Evolutionary conservation across 2,797 vertebrate species (phyloP).

Genomic region (Synaphobranchus kaupii): DNA sequence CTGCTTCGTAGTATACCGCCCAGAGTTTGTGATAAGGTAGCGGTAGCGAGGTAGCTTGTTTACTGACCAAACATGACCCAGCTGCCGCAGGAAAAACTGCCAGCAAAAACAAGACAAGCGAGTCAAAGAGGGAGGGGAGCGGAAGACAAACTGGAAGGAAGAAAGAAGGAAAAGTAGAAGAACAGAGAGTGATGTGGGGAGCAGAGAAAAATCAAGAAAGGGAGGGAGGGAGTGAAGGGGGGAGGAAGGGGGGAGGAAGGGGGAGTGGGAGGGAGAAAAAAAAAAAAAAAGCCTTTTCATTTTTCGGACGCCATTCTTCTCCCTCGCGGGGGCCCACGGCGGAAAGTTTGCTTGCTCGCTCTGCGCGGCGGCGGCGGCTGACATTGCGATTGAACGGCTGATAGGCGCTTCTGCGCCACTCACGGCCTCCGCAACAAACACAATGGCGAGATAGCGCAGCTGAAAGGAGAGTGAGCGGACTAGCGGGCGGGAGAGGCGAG

Average conservation of each 20-base stretch:
- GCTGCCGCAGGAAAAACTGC: not conserved
- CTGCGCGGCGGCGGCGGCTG: not conserved
- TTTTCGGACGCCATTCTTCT: not conserved
- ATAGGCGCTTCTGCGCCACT: constrained; percentile 6
- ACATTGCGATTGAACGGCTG: not conserved
- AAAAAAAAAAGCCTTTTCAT: not conserved
- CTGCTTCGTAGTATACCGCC: too few relatives aligned
- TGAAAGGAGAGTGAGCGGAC: not conserved
- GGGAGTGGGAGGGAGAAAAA: constrained; percentile 37
- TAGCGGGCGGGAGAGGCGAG: too few relatives aligned
- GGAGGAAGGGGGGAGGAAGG: constrained; percentile 41
- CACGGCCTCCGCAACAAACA: constrained; percentile 28
- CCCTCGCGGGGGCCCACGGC: too few relatives aligned
- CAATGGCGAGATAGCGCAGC: not conserved
- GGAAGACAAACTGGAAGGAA: constrained; percentile 15
- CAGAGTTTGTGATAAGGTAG: constrained; percentile 35
- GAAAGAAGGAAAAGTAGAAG: constrained; percentile 20
- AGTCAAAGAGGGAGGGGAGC: not conserved
- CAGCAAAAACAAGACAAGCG: constrained; percentile 17
- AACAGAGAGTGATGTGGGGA: not conserved
- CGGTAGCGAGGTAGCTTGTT: constrained; percentile 39
- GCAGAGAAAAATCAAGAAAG: not conserved
- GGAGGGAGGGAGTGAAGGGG: constrained; percentile 14
- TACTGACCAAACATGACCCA: constrained; percentile 13
- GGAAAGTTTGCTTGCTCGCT: not conserved